phyloP scores from a whole-genome alignment of 2,888 invertebrate genomes.

The Drosophila tripunctata region DNA sequence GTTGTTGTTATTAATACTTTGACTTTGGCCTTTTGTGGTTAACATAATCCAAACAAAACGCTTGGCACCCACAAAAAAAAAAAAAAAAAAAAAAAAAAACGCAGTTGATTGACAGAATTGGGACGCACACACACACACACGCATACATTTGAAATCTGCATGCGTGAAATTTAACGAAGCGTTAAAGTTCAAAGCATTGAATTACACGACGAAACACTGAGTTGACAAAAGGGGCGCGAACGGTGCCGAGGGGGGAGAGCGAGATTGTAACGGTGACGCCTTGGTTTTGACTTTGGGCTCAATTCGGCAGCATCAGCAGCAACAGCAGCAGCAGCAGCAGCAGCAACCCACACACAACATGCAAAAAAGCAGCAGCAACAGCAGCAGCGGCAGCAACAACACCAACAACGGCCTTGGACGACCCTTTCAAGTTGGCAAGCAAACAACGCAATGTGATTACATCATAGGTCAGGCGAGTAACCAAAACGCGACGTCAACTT shows the following conservation, averaged over 20 bases:
- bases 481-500: constrained; percentile 3
- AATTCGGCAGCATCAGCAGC: constrained; percentile 31
- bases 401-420: constrained; percentile 38
- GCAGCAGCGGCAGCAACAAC: background rate
- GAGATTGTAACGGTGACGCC: constrained; percentile 22
- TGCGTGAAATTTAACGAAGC: constrained; percentile 79
- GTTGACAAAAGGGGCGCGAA: background rate
- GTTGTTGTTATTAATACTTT: constrained; percentile 68
- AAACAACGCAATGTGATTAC: constrained; percentile 34
- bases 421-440: constrained; percentile 45
- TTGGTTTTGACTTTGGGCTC: constrained; percentile 57
- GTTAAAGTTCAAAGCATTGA: constrained; percentile 79
- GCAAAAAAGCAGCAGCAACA: constrained; percentile 18
- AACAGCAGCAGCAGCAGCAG: background rate
- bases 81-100: too few species aligned
- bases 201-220: constrained; percentile 57
- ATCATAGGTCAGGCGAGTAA: constrained; percentile 40
- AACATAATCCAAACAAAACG: constrained; percentile 76
- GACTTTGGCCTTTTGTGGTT: constrained; percentile 79
- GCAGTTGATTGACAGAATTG: constrained; percentile 82
- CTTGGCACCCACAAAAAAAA: constrained; percentile 80
- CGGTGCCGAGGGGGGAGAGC: too few species aligned
- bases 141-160: constrained; percentile 71
- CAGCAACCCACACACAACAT: constrained; percentile 28
- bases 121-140: constrained; percentile 48